Evolutionary conservation across 2,113 vertebrate genomes (phyloP), one percentile per base, ranked within the genome.

Genomic region (Spilogale gracilis): DNA sequence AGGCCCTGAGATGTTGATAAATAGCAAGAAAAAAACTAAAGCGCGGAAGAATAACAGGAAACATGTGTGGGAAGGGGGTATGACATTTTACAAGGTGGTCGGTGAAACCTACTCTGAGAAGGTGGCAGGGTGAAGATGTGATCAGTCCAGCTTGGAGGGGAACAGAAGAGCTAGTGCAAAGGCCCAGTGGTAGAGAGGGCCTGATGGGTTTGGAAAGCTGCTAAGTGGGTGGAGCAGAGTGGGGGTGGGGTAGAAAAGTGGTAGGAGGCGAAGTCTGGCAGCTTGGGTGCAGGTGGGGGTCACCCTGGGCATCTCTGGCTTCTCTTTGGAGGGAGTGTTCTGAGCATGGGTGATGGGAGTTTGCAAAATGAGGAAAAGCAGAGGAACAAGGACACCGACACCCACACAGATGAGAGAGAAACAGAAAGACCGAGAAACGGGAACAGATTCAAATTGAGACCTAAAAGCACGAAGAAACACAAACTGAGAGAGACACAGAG

Each of bases 1-100:
- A 27, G 17, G 6, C 27, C 0, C 0, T 16, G 45, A 90, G 32
- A 78, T 9, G 63, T n/a, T n/a, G 48, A 80, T 74, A 89, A 95
- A 69, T 3, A 65, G 12, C 10, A 71, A 91, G 65, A 89, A 85
- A 54, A 63, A 67, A 93, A 93, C 79, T 9, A 85, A 20, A 86
- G 27, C 23, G 84, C 65, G 86, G 84, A 95, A 89, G 21, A 52
- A 86, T 20, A 82, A 93, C 92, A 96, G 97, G 95, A 97, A 97
- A 73, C 21, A 52, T 0, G 54, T 61, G 92, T 90, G 80, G 92
- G 87, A 96, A 95, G 85, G 20, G 23, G 45, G 13, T 65, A 20
- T 58, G 73, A 92, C 74, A 83, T 67, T 93, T 89, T n/a, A 61
- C 52, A 18, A 45, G 14, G 32, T 45, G 85, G 80, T 69, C 96